Base-by-base conservation (phyloP, 2,797 vertebrate genomes). In the Enteromius paludinosus region DNA sequence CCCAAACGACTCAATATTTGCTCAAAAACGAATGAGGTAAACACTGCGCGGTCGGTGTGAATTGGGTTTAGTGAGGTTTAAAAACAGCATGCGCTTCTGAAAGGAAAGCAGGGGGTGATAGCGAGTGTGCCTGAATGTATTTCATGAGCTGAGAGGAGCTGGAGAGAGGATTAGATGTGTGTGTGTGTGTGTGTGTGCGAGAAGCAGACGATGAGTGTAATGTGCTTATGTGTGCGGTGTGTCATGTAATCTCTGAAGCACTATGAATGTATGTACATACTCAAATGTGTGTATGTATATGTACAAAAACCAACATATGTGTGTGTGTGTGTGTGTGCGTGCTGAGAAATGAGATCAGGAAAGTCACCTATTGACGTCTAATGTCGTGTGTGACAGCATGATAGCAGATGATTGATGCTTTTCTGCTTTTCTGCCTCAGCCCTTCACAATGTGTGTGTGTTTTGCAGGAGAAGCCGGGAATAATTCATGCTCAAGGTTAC, bases 1-100 rank as follows among this genome's bases (percentile, higher is more conserved):
- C 20, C 23, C 68, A 52, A 8, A 5, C 7, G 14, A 20, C 23
- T 79, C 64, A 15, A 59, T 30, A 45, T 45, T 70, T 70, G 17
- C 25, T 59, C 17, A 59, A 2, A 56, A 79, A 54, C 28, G 23
- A 69, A 41, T 59, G 49, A 69, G 18, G 35, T 20, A 43, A 54
- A 69, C 33, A 59, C 23, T 15, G 49, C 3, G 9, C 18, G 23
- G 41, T 69, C 5, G 18, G 47, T 56, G 64, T 3, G 12, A 43
- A 56, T 70, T 30, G 35, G 65, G 35, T 79, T 79, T 70, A 59
- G 64, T 52, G n/a, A 79, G 64, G 47, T 79, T 54, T 79, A 69
- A 69, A 56, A 70, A 70, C 78, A 70, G 49, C 65, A 30, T 69
- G 66, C 9, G 33, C n/a, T 28, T 69, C 33, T 79, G 76, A 45